Base-by-base conservation (phyloP, 2,888 invertebrate genomes). In the Tortricodes alternella region DNA sequence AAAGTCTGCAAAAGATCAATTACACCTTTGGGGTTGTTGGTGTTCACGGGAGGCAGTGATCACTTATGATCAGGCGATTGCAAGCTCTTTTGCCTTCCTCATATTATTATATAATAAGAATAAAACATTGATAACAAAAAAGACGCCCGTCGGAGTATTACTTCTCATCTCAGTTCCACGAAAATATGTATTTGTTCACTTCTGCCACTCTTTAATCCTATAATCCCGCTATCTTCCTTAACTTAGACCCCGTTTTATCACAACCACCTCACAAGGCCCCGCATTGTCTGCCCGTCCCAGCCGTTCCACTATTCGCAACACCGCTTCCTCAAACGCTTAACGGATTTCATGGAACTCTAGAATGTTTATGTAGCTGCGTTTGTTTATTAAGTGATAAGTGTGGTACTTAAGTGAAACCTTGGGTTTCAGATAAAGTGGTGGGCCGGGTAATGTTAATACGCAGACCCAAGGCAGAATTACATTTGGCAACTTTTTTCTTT, bases 271-370 rank as follows among this genome's bases (percentile, higher is more conserved):
- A 48, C 11, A 48, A 55, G 48, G 48, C 34, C 32, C 48, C 53
- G 35, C 55, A 13, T 43, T 55, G 48, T 55, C 55, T 55, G 55
- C 21, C n/a, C 38, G 5, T 34, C 27, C 27, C 44, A 44, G 29
- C 27, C 41, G 35, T 16, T 7, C 35, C 35, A 37, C 37, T 55
- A 41, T 55, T 53, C 15, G 38, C 46, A 9, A 29, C 39, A 8
- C 11, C 21, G 44, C 27, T 55, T 55, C 48, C 55, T 27, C 41
- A 43, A 49, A 55, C 9, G 48, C 48, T 43, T 55, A 55, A 49
- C 41, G 41, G 48, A 48, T 55, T 55, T 27, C 41, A 15, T 8
- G 27, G 55, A 55, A 55, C 39, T 15, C 35, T 19, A 11, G 34
- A 27, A 41, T 46, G 39, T 49, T 41, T 35, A 39, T 49, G 35